These are phyloP conservation scores for Linyphia triangularis DNA, from an alignment of 2,888 invertebrate genomes.

Conservation along the genomic window DNA sequence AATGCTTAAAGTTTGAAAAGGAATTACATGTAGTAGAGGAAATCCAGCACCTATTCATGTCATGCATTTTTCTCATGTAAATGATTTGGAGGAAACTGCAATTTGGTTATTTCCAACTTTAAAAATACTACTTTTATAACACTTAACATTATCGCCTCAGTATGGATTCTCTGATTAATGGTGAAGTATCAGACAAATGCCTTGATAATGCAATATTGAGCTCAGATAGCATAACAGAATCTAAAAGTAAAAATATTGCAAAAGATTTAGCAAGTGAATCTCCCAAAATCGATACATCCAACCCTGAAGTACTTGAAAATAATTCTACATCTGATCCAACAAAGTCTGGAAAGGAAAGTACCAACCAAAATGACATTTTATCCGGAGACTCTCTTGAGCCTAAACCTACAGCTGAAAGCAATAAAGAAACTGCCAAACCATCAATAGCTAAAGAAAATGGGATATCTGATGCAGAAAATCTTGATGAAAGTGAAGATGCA, in stretches of 20 bases:
- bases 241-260: not conserved
- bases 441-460: slow-evolving; percentile 3
- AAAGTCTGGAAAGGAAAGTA: not conserved
- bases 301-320: not conserved
- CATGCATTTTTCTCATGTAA: not conserved
- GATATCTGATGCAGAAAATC: not conserved
- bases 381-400: not conserved
- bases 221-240: not conserved
- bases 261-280: not conserved
- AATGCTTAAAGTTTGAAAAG: too few relatives aligned
- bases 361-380: not conserved
- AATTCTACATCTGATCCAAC: not conserved
- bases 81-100: not conserved
- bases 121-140: not conserved
- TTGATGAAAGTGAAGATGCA: not conserved
- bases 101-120: not conserved
- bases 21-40: not conserved
- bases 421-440: not conserved
- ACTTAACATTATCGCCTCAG: not conserved
- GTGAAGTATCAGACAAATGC: slow-evolving; percentile 25
- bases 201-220: not conserved
- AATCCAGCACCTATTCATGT: not conserved
- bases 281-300: not conserved
- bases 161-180: slow-evolving; percentile 61
- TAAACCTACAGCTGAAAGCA: not conserved